These are phyloP conservation scores for Stenopsyche tienmushanensis DNA, from an alignment of 1,140 invertebrate genomes.

Conservation along the genomic window DNA sequence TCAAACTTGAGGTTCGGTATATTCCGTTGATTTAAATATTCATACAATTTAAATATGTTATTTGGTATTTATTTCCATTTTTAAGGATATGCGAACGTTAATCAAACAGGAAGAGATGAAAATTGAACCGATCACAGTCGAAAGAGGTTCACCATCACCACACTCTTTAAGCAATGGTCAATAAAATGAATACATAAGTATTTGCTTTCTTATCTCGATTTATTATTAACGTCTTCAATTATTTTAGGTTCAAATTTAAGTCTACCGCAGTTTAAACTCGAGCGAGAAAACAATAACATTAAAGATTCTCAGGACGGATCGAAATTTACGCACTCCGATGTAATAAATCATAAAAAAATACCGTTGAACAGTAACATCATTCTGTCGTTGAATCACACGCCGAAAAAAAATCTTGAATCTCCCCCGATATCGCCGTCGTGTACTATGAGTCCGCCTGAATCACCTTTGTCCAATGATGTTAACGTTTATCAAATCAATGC, in stretches of 20 bases:
- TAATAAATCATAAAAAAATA: not conserved
- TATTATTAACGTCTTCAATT: not conserved
- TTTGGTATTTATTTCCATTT: too few species aligned
- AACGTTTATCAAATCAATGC: not conserved
- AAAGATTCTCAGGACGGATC: not conserved
- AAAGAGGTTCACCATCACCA: constrained; percentile 23
- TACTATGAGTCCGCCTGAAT: constrained; percentile 33
- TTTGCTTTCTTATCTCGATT: not conserved
- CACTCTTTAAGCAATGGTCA: not conserved
- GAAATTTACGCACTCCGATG: not conserved
- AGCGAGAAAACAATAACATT: constrained; percentile 26
- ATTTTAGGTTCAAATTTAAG: constrained; percentile 5
- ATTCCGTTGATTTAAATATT: not conserved
- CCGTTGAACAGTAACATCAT: not conserved
- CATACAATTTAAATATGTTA: not conserved
- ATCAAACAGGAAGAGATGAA: constrained; percentile 38
- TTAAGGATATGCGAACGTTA: constrained; percentile 14
- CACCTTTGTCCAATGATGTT: constrained; percentile 19
- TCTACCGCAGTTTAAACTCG: constrained; percentile 34
- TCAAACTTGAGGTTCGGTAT: constrained; percentile 16
- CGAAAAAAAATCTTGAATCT: constrained; percentile 16
- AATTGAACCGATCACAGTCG: constrained; percentile 14
- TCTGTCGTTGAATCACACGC: not conserved
- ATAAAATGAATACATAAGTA: not conserved
- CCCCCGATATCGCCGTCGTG: constrained; percentile 32